Evolutionary conservation across 37 sponge, comb jelly and placozoan species (phyloP).

Genomic region (Oopsacas minuta): DNA sequence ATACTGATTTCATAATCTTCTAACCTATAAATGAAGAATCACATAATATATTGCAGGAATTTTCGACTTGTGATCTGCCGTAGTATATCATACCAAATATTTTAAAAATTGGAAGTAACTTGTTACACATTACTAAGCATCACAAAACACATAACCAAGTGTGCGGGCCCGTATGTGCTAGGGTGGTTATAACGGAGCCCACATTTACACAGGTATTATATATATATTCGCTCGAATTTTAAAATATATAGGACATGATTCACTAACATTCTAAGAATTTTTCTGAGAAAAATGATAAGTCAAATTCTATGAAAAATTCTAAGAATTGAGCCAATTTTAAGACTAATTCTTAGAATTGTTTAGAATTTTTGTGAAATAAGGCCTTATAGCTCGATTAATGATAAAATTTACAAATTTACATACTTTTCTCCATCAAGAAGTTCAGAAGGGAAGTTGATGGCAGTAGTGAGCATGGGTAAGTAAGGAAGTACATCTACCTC

Average conservation of each 20-base stretch:
- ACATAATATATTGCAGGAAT: background rate
- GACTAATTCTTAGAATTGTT: too few relatives aligned
- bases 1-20: slow-evolving; percentile 1
- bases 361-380: too few relatives aligned
- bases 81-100: background rate
- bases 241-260: too few relatives aligned
- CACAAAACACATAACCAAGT: background rate
- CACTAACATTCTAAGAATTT: too few relatives aligned
- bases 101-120: background rate
- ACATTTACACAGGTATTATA: too few relatives aligned
- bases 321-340: too few relatives aligned
- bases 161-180: too few relatives aligned
- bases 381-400: too few relatives aligned
- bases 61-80: background rate
- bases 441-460: slow-evolving; percentile 6
- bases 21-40: background rate
- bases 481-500: slow-evolving; percentile 6
- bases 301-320: too few relatives aligned
- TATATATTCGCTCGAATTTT: too few relatives aligned
- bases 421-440: slow-evolving; percentile 13
- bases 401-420: too few relatives aligned
- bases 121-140: background rate
- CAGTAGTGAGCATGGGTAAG: background rate
- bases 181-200: too few relatives aligned
- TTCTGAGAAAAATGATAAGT: background rate